These are phyloP conservation scores for Belonocnema kinseyi DNA, from an alignment of 1,140 invertebrate species.

Conservation along the genomic window DNA sequence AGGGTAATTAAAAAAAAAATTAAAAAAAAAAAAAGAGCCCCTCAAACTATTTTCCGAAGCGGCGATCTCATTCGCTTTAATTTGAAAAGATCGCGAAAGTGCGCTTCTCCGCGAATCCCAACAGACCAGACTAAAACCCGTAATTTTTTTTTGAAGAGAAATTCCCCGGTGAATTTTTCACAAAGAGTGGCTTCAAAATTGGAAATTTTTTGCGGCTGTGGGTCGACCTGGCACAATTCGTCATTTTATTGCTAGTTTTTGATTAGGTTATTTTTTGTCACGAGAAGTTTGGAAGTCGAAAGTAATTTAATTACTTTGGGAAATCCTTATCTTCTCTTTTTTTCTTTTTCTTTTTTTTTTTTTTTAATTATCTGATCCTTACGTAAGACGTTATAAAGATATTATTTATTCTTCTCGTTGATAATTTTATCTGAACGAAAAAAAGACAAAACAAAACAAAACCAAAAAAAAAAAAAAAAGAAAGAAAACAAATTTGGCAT, in stretches of 20 bases:
- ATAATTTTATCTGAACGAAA: not conserved
- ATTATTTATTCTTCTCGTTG: not conserved
- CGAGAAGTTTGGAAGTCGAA: no score
- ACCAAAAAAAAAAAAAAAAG: no score
- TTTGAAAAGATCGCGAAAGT: not conserved
- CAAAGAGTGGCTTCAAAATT: conserved; percentile 46
- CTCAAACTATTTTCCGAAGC: not conserved
- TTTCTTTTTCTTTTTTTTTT: no score
- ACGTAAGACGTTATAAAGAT: no score
- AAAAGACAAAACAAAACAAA: no score
- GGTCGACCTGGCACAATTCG: conserved; percentile 47
- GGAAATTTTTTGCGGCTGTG: conserved; percentile 56
- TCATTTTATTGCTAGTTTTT: conserved; percentile 5
- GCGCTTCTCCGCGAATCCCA: conserved; percentile 6
- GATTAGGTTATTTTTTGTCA: not conserved
- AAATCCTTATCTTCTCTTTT: no score
- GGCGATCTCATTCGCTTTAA: not conserved
- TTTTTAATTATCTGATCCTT: not conserved
- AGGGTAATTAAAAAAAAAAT: conserved; percentile 43
- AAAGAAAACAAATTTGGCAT: not conserved
- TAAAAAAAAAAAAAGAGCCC: not conserved
- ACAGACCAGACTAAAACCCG: not conserved
- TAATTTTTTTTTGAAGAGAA: not conserved
- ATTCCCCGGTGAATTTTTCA: conserved; percentile 20
- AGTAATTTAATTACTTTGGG: no score